Evolutionary conservation across 2,888 invertebrate species (phyloP), one percentile per base, ranked within the genome.

Genomic region (Amiota communis): DNA sequence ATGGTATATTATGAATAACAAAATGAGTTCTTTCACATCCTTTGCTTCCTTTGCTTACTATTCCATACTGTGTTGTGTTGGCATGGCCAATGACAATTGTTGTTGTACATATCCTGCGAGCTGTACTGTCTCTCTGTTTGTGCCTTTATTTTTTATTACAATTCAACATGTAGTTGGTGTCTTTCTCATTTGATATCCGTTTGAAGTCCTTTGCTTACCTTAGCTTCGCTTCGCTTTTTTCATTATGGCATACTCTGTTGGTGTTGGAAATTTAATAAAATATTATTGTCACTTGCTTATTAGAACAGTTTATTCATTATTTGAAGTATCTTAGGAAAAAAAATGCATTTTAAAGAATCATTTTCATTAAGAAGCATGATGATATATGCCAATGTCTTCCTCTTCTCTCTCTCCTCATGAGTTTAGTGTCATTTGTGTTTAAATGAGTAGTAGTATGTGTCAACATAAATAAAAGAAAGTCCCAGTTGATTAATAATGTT

Each of bases 401-500:
- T 59, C 20, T 17, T 15, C 20, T 20, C 20, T 59, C 59, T 59
- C 15, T 8, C 15, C 8, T n/a, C 4, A 47, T 48, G 8, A n/a
- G 13, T 36, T 46, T 12, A 1, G 2, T n/a, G 36, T 17, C 49
- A 23, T 23, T n/a, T 23, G 23, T 3, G 23, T 23, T 2, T 6
- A 36, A 36, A 36, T 36, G 8, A 4, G 36, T 36, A n/a, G 36
- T 36, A 36, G 36, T 36, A 36, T 36, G 36, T 79, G 82, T 82
- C 83, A 81, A 84, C 86, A 84, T 83, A 81, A 84, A 83, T 84
- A 85, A 80, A 81, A 79, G 81, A 85, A 80, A 75, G 59, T 76
- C 83, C 76, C 82, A 75, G 78, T 83, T 83, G 86, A 83, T 83
- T 83, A 83, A 83, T 85, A 83, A 85, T 82, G 80, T 36, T 36